Percentiles rank a stretch among this genome's conserved stretches.
These are phyloP conservation scores for Caenorhabditis wallacei DNA, from an alignment of 2,888 invertebrate genomes.

Conservation along the genomic window DNA sequence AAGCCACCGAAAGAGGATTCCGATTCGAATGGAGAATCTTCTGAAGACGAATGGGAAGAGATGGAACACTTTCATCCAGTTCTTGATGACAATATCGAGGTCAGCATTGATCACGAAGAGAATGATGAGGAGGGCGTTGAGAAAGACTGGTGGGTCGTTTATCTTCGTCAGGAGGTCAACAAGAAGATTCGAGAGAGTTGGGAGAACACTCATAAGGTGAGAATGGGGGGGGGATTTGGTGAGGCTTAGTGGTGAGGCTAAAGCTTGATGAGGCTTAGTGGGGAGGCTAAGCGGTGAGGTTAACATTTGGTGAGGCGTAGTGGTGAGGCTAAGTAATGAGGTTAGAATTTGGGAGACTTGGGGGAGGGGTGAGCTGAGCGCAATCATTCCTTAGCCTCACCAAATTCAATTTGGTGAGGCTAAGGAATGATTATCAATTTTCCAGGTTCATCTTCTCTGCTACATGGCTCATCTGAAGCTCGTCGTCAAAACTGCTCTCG, in stretches of 20 bases:
- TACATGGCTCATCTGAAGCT: slow-evolving; percentile 68
- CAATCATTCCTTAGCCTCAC: not conserved
- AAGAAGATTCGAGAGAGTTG: slow-evolving; percentile 65
- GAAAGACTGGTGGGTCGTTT: slow-evolving; percentile 71
- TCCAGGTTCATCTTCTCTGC: slow-evolving; percentile 67
- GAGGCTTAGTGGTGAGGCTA: not conserved
- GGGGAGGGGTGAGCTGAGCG: too few species aligned
- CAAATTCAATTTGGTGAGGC: not conserved
- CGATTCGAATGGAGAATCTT: slow-evolving; percentile 55
- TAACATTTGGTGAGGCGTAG: not conserved
- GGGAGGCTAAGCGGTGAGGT: not conserved
- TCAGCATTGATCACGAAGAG: slow-evolving; percentile 46
- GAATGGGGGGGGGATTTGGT: not conserved
- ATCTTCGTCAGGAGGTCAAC: slow-evolving; percentile 69
- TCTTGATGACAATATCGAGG: slow-evolving; percentile 51
- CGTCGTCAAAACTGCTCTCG: slow-evolving; percentile 44
- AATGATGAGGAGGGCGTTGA: slow-evolving; percentile 47
- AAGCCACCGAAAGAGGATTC: slow-evolving; percentile 9
- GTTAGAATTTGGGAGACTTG: too few species aligned
- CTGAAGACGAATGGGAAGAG: slow-evolving; percentile 77
- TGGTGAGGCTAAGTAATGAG: not conserved
- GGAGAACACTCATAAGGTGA: slow-evolving; percentile 70
- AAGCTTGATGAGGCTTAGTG: not conserved
- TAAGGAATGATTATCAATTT: not conserved
- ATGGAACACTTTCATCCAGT: slow-evolving; percentile 72